Conservation (phyloP, 2,888 invertebrate species). For the Drosophila emarginata region DNA sequence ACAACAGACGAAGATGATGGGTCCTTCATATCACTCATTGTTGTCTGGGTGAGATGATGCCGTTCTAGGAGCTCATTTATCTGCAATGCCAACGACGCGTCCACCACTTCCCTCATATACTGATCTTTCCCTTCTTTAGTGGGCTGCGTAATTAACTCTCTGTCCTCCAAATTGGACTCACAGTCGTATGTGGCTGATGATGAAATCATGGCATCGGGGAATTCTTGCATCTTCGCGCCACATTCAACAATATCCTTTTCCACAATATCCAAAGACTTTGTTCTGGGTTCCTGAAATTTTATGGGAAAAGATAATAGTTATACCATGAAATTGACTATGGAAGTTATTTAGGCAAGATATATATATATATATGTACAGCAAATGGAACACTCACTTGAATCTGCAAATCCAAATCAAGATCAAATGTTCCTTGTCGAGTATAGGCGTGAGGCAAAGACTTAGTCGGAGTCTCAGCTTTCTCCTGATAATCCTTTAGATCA, state of each 20-base stretch:
- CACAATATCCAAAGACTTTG: background rate
- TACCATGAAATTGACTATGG: too few relatives aligned
- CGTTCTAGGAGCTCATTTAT: constrained; percentile 48
- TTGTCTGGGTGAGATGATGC: constrained; percentile 48
- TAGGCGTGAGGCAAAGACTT: constrained; percentile 33
- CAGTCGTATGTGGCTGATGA: constrained; percentile 62
- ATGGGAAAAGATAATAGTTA: background rate
- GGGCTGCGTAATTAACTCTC: background rate
- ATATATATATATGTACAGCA: background rate
- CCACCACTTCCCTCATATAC: constrained; percentile 47
- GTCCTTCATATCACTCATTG: constrained; percentile 26
- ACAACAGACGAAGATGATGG: background rate
- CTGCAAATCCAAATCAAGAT: constrained; percentile 50
- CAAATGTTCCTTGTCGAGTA: constrained; percentile 60
- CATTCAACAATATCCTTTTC: background rate
- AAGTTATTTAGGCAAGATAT: too few relatives aligned
- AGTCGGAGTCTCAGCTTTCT: background rate
- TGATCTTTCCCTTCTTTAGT: constrained; percentile 25
- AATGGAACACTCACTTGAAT: constrained; percentile 21
- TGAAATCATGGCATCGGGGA: constrained; percentile 61
- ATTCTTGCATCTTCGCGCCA: constrained; percentile 34
- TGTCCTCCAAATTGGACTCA: constrained; percentile 29
- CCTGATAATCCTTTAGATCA: background rate
- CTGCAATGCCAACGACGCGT: constrained; percentile 51
- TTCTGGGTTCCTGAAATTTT: constrained; percentile 31